These are phyloP conservation scores for Matsumyia berberina DNA, from an alignment of 2,888 invertebrate species.

Conservation along the genomic window DNA sequence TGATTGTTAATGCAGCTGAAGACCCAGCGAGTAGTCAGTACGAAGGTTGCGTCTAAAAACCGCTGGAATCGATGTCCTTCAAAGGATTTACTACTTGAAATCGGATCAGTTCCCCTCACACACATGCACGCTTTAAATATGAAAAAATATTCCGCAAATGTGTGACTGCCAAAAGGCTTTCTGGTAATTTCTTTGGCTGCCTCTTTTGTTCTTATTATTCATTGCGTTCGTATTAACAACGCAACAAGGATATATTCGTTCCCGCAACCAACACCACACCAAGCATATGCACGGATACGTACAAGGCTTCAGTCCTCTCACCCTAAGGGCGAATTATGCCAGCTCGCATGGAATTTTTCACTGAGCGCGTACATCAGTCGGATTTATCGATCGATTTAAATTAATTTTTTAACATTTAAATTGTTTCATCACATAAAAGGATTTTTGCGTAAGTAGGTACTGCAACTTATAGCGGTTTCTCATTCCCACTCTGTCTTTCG, in stretches of 20 bases:
- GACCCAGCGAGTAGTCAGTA: conserved; percentile 5
- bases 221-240: conserved; percentile 11
- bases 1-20: conserved; percentile 44
- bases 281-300: conserved; percentile 2
- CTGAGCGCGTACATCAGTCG: conserved; percentile 48
- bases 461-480: conserved; percentile 62
- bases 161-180: conserved; percentile 17
- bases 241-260: conserved; percentile 20
- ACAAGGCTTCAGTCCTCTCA: conserved; percentile 24
- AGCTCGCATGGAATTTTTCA: conserved; percentile 45
- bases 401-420: conserved; percentile 75
- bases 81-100: conserved; percentile 2
- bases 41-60: background rate
- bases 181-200: conserved; percentile 14
- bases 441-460: conserved; percentile 73
- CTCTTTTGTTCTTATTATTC: conserved; percentile 8
- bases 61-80: background rate
- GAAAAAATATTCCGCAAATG: background rate
- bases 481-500: conserved; percentile 50
- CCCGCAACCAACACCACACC: background rate
- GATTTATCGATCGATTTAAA: conserved; percentile 76
- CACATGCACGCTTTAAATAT: background rate
- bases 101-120: conserved; percentile 7
- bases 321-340: conserved; percentile 54
- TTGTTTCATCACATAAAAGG: conserved; percentile 76